Conservation (phyloP, 1,140 invertebrate species). For the Nautilus pompilius region DNA sequence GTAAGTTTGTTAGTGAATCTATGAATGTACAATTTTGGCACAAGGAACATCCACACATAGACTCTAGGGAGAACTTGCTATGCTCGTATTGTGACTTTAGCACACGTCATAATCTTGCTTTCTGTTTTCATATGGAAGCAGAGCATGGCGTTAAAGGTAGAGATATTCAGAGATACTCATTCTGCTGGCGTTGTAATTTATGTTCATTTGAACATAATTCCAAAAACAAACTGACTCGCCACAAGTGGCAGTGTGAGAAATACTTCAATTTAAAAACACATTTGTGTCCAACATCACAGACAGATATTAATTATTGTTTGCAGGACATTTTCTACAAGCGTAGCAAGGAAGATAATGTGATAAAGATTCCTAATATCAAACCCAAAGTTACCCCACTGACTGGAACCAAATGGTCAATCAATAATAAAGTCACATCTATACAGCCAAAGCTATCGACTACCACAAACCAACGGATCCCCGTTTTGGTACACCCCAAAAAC, state of each 20-base stretch:
- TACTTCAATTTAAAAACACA: constrained; percentile 86
- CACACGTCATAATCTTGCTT: constrained; percentile 79
- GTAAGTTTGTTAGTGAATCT: constrained; percentile 91
- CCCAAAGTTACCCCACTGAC: no score
- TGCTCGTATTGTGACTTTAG: constrained; percentile 83
- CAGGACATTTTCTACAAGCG: constrained; percentile 39
- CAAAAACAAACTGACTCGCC: constrained; percentile 86
- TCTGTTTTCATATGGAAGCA: constrained; percentile 86
- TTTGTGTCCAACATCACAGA: constrained; percentile 63
- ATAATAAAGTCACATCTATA: constrained; percentile 3
- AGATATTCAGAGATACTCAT: constrained; percentile 78
- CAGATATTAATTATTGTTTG: constrained; percentile 43
- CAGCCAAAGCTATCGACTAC: background rate
- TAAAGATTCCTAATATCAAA: no score
- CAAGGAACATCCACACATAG: constrained; percentile 86
- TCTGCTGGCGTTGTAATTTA: constrained; percentile 88
- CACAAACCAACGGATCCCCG: background rate
- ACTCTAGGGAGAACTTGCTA: constrained; percentile 70
- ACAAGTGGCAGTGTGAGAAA: constrained; percentile 83
- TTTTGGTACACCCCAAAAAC: background rate
- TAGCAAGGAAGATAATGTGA: no score
- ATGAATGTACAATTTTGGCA: constrained; percentile 81
- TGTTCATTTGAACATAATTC: constrained; percentile 94
- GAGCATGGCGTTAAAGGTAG: constrained; percentile 79
- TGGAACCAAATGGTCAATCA: no score